A percentile compares a stretch with the other conserved stretches of the same genome.
phyloP scores from a whole-genome alignment of 2,888 invertebrate genomes.

The Megamerina dolium region DNA sequence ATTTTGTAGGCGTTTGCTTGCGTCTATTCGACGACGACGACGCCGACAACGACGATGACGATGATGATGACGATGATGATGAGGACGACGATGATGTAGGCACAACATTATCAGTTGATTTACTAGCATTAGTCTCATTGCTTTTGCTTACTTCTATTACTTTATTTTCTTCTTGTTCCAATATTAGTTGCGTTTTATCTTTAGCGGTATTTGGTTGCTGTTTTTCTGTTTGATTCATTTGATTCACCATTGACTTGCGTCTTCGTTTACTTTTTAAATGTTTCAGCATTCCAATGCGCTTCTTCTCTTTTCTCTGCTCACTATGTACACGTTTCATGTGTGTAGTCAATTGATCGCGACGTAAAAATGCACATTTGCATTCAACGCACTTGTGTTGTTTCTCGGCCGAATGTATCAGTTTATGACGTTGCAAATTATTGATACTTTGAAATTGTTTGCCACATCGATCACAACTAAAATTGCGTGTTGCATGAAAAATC shows the following conservation, averaged over 20 bases:
- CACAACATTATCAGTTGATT: background rate
- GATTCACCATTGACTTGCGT: conserved; percentile 50
- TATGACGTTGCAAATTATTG: conserved; percentile 67
- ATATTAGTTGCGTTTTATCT: no score
- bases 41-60: background rate
- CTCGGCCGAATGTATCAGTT: conserved; percentile 54
- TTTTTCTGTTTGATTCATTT: background rate
- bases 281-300: conserved; percentile 2
- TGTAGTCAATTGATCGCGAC: conserved; percentile 46
- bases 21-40: conserved; percentile 9
- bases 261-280: background rate
- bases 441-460: conserved; percentile 63
- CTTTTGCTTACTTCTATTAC: background rate
- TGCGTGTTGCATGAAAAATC: conserved; percentile 64
- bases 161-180: no score
- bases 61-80: no score
- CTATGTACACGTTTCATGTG: conserved; percentile 21
- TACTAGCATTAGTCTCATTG: background rate
- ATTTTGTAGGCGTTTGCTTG: conserved; percentile 10
- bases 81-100: no score
- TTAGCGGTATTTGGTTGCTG: background rate
- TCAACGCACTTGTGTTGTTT: conserved; percentile 68
- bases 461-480: conserved; percentile 64
- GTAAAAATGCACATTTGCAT: conserved; percentile 71
- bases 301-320: background rate